A percentile compares a stretch with the other conserved stretches of the same genome.
These are phyloP conservation scores for Cydia amplana DNA, from an alignment of 1,140 invertebrate species.

Conservation along the genomic window DNA sequence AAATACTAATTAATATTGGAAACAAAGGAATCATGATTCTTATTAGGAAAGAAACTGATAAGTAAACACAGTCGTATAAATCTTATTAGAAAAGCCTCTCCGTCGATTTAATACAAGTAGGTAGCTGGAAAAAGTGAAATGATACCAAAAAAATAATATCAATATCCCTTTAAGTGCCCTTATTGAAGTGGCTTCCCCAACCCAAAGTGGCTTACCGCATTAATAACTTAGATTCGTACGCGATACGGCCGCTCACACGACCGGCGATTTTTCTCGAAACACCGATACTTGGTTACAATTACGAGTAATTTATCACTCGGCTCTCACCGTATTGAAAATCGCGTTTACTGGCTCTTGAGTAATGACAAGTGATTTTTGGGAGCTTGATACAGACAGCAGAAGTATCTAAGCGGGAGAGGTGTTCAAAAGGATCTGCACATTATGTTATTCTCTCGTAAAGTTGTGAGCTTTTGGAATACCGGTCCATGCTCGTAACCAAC, in stretches of 20 bases:
- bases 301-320: slow-evolving; percentile 34
- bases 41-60: neutral
- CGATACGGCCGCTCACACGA: slow-evolving; percentile 30
- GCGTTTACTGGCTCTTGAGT: slow-evolving; percentile 25
- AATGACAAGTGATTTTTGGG: slow-evolving; percentile 27
- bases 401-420: neutral
- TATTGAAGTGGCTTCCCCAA: slow-evolving; percentile 17
- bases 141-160: neutral
- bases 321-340: slow-evolving; percentile 29
- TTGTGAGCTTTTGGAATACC: no score
- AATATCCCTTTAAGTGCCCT: neutral
- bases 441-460: no score
- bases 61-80: neutral
- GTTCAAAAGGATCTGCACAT: neutral
- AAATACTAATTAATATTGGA: neutral
- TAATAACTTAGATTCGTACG: slow-evolving; percentile 26
- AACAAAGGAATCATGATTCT: neutral
- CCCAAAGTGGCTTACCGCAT: neutral
- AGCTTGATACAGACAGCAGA: neutral
- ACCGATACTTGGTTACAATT: slow-evolving; percentile 34
- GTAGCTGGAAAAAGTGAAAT: neutral
- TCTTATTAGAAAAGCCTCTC: neutral
- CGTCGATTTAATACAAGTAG: neutral
- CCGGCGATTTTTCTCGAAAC: slow-evolving; percentile 33
- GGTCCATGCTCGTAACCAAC: no score